phyloP scores from a whole-genome alignment of 2,888 invertebrate genomes.

The Antheraea yamamai region DNA sequence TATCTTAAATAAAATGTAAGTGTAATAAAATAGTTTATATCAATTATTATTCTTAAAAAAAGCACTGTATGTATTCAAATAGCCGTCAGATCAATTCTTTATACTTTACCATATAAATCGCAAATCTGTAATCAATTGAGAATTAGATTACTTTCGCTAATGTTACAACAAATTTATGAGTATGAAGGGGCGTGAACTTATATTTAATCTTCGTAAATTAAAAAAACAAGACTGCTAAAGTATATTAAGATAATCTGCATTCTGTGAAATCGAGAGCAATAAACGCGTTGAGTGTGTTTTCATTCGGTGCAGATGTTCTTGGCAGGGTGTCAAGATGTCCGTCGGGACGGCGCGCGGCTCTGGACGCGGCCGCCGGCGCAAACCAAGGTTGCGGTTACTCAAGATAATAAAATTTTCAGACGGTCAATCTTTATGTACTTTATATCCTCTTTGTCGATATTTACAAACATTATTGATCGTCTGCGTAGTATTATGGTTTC shows the following conservation, averaged over 20 bases:
- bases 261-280: constrained; percentile 26
- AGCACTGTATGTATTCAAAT: no score
- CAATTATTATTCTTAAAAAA: no score
- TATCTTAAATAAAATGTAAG: no score
- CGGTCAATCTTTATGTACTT: constrained; percentile 41
- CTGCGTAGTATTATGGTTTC: neutral
- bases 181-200: constrained; percentile 5
- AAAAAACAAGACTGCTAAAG: constrained; percentile 5
- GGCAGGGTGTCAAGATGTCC: constrained; percentile 53
- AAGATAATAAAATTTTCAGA: constrained; percentile 45
- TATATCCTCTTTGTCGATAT: constrained; percentile 24
- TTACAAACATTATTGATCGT: constrained; percentile 22
- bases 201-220: neutral
- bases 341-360: constrained; percentile 22
- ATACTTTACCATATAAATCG: neutral
- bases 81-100: neutral
- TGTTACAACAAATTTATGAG: neutral
- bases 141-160: neutral
- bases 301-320: constrained; percentile 43
- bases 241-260: constrained; percentile 19
- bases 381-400: constrained; percentile 61
- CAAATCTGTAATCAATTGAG: neutral
- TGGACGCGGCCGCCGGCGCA: constrained; percentile 28
- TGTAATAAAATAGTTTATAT: no score
- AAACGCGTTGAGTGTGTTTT: constrained; percentile 30